Percentiles rank a stretch among this genome's conserved stretches.
phyloP scores from a whole-genome alignment of 2,888 invertebrate genomes.

The Entomobrya proxima region DNA sequence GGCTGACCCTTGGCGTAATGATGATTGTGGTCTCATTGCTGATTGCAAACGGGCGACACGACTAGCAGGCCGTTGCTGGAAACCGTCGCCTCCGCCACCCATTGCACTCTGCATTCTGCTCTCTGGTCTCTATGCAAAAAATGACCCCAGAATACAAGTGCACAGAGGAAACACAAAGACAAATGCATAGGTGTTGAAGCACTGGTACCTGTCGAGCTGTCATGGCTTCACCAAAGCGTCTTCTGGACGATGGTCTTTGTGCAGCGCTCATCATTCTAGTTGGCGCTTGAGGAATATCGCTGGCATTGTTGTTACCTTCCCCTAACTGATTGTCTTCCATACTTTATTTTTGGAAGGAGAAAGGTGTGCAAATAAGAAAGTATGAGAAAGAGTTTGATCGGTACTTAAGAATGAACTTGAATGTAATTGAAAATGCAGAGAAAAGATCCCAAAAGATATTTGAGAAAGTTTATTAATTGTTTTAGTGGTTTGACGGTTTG shows the following conservation, averaged over 20 bases:
- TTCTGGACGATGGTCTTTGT: constrained; percentile 69
- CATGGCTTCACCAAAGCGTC: constrained; percentile 73
- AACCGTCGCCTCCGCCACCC: constrained; percentile 19
- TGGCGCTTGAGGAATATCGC: neutral
- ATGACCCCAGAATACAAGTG: neutral
- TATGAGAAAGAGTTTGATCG: too few species aligned
- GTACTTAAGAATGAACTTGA: too few species aligned
- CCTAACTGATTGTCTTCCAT: neutral
- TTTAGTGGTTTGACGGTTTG: too few species aligned
- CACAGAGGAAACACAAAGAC: neutral
- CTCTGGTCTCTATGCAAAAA: constrained; percentile 67
- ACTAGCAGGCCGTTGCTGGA: constrained; percentile 70
- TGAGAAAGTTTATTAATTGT: too few species aligned
- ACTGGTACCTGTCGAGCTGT: constrained; percentile 69
- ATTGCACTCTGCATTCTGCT: constrained; percentile 70
- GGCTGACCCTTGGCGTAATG: constrained; percentile 74
- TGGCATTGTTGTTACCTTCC: neutral
- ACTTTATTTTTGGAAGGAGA: too few species aligned
- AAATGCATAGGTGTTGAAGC: neutral
- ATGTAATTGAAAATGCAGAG: too few species aligned
- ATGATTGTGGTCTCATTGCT: constrained; percentile 72
- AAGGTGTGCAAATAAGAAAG: too few species aligned
- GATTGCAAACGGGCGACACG: constrained; percentile 71
- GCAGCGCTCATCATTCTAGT: constrained; percentile 54
- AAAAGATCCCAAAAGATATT: too few species aligned